Conservation (phyloP, 2,888 invertebrate species). For the Synanthedon andrenaeformis region DNA sequence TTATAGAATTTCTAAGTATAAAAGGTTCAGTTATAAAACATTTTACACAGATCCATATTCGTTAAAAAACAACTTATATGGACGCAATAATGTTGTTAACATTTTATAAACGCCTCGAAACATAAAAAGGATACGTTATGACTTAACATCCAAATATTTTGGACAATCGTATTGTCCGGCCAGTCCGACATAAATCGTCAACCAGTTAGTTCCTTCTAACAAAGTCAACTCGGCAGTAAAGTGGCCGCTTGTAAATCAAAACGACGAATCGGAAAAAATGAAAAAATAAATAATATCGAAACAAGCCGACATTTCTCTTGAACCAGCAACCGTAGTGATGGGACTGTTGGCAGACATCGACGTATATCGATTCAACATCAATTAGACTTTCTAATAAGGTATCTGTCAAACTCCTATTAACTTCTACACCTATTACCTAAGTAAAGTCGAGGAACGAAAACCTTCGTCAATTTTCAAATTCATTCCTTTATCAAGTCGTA, state of each 20-base stretch:
- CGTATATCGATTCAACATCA: conserved; percentile 18
- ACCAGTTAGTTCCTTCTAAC: conserved; percentile 57
- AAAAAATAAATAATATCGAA: conserved; percentile 41
- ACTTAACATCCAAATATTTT: conserved; percentile 56
- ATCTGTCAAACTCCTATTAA: too few relatives aligned
- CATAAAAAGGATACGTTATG: conserved; percentile 42
- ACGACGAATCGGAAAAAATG: conserved; percentile 54
- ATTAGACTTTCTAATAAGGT: not conserved
- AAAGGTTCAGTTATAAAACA: too few relatives aligned
- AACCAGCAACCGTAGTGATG: conserved; percentile 35
- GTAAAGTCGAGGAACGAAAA: too few relatives aligned
- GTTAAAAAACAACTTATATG: conserved; percentile 10
- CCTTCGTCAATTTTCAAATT: too few relatives aligned
- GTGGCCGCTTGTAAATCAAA: conserved; percentile 64
- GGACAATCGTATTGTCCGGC: conserved; percentile 48
- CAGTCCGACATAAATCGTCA: conserved; percentile 55
- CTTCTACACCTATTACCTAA: too few relatives aligned
- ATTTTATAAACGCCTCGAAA: conserved; percentile 15
- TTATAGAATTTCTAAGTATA: too few relatives aligned
- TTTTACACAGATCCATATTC: too few relatives aligned
- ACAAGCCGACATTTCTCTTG: conserved; percentile 42
- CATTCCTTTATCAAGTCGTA: too few relatives aligned
- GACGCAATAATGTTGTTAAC: conserved; percentile 36
- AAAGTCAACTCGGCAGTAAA: conserved; percentile 63
- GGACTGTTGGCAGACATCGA: conserved; percentile 6